phyloP scores from a whole-genome alignment of 2,113 vertebrate species.

The Heterotis niloticus region DNA sequence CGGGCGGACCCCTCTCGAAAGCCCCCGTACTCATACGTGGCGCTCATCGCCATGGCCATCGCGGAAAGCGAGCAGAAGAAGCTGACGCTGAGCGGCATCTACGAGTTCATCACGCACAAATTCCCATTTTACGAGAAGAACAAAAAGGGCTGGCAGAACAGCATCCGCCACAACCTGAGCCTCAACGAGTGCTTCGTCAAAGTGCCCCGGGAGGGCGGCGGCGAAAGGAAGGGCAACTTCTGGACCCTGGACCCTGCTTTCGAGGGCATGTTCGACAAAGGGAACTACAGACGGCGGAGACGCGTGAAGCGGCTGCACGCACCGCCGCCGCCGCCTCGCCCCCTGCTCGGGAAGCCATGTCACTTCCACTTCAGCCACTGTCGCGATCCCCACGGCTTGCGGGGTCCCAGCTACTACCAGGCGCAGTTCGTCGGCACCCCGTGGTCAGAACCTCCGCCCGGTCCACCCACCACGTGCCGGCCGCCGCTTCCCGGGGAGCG shows the following conservation, averaged over 20 bases:
- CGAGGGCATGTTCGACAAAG: conserved; percentile 46
- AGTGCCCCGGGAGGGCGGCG: conserved; percentile 38
- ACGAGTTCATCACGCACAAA: conserved; percentile 46
- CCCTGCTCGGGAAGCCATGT: conserved; percentile 7
- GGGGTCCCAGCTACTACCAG: conserved; percentile 26
- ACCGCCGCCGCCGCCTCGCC: not conserved
- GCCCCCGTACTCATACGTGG: conserved; percentile 40
- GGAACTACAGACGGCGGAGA: conserved; percentile 39
- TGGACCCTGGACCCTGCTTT: conserved; percentile 53
- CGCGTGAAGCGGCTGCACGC: conserved; percentile 7
- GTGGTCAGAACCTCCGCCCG: conserved; percentile 20
- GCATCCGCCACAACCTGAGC: conserved; percentile 39
- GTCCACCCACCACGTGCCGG: conserved; percentile 7
- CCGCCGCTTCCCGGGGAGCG: conserved; percentile 17
- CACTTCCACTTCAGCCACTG: no score
- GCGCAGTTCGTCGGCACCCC: conserved; percentile 20
- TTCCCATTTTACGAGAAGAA: conserved; percentile 55
- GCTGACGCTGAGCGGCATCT: conserved; percentile 54
- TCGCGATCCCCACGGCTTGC: conserved; percentile 23
- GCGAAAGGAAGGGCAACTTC: conserved; percentile 37
- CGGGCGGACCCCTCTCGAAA: conserved; percentile 43
- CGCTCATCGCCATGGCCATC: conserved; percentile 58
- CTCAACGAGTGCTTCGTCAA: conserved; percentile 55
- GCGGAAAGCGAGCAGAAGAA: conserved; percentile 51
- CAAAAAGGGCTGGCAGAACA: conserved; percentile 55